phyloP scores from a whole-genome alignment of 2,797 vertebrate species.

The Pempheris klunzingeri region DNA sequence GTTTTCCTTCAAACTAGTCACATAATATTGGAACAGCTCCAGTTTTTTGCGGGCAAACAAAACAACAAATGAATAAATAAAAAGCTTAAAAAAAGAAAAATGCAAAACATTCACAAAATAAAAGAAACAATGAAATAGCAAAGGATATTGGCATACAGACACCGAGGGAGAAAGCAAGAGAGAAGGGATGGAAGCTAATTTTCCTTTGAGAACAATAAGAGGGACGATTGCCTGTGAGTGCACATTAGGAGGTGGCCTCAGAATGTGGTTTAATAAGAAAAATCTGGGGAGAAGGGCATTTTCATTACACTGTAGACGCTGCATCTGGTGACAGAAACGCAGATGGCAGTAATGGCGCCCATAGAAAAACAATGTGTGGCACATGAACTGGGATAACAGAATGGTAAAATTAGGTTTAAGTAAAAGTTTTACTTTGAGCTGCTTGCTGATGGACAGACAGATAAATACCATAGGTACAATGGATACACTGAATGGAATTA shows the following conservation, averaged over 20 bases:
- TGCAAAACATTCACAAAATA: not conserved
- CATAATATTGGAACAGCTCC: not conserved
- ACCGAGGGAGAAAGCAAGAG: not conserved
- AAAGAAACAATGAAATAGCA: not conserved
- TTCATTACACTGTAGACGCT: constrained; percentile 26
- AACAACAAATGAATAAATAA: not conserved
- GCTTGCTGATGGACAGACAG: not conserved
- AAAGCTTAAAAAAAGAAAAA: not conserved
- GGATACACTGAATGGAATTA: not conserved
- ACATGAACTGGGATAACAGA: not conserved
- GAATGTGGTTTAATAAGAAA: constrained; percentile 38
- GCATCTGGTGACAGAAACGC: constrained; percentile 32
- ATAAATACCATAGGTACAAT: not conserved
- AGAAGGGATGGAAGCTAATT: not conserved
- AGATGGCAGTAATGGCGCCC: not conserved
- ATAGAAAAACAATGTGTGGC: constrained; percentile 12
- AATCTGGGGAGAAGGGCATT: constrained; percentile 17
- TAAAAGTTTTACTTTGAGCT: constrained; percentile 16
- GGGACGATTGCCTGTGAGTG: constrained; percentile 8
- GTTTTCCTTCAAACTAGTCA: not conserved
- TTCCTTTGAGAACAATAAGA: constrained; percentile 20
- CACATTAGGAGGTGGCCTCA: constrained; percentile 22
- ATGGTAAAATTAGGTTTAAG: constrained; percentile 7
- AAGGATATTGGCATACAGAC: not conserved
- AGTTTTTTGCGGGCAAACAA: not conserved